A percentile compares a stretch with the other conserved stretches of the same genome.
phyloP scores from a whole-genome alignment of 1,140 invertebrate genomes.

The Drepana arcuata region DNA sequence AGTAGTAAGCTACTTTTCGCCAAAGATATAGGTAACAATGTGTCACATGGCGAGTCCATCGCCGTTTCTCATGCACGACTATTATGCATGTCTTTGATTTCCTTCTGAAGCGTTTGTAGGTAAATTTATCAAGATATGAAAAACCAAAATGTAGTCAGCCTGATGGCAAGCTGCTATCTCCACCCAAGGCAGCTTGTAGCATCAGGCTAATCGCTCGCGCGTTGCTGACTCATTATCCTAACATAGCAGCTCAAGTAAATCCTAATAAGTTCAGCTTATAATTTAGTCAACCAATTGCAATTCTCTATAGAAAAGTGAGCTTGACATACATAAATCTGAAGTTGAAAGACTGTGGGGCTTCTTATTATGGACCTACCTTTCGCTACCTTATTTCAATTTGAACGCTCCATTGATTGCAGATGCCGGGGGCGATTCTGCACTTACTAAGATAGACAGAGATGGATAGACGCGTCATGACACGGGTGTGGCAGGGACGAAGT shows the following conservation, averaged over 20 bases:
- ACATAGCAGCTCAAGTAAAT: background rate
- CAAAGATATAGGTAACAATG: too few species aligned
- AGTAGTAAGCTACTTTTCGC: too few species aligned
- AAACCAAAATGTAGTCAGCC: too few species aligned
- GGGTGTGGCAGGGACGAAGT: constrained; percentile 22
- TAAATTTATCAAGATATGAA: too few species aligned
- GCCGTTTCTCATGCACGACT: too few species aligned
- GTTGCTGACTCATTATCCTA: too few species aligned
- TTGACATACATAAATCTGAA: constrained; percentile 21
- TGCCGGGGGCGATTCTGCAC: constrained; percentile 45
- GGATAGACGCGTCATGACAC: constrained; percentile 7
- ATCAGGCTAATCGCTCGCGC: too few species aligned
- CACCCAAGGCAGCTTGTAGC: too few species aligned
- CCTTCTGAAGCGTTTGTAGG: too few species aligned
- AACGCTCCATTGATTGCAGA: constrained; percentile 67
- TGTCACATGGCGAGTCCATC: too few species aligned
- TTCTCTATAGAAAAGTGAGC: constrained; percentile 10
- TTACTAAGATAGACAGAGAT: constrained; percentile 30
- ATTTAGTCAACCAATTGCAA: background rate
- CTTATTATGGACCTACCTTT: constrained; percentile 47
- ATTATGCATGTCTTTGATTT: too few species aligned
- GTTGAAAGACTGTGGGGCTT: constrained; percentile 21
- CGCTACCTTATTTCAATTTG: constrained; percentile 64
- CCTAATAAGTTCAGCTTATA: background rate
- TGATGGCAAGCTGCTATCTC: too few species aligned